Evolutionary conservation across 2,888 invertebrate species (phyloP).

Genomic region (Ormyrus thymus): DNA sequence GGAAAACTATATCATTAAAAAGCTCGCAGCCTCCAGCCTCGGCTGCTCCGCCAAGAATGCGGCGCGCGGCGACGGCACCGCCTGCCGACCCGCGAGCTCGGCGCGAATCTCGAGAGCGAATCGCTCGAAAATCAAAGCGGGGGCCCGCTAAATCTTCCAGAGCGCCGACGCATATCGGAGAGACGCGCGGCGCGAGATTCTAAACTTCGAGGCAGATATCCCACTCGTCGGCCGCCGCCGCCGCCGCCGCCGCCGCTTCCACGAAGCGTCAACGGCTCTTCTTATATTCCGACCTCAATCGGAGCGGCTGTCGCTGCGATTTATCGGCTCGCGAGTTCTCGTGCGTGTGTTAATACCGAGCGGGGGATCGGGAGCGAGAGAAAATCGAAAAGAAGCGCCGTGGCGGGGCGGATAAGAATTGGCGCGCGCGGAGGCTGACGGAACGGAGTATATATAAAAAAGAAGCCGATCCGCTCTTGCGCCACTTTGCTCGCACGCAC

Average conservation of each 20-base stretch:
- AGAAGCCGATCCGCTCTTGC: not conserved
- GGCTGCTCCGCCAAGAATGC: no score
- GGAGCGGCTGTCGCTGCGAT: conserved; percentile 40
- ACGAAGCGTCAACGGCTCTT: conserved; percentile 39
- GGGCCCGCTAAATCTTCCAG: not conserved
- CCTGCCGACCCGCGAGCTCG: no score
- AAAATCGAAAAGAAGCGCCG: no score
- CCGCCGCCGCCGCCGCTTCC: conserved; percentile 6
- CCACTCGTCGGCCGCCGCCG: not conserved
- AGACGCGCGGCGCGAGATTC: not conserved
- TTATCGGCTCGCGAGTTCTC: conserved; percentile 28
- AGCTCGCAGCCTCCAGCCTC: no score
- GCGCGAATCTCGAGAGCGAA: no score
- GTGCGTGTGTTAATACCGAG: not conserved
- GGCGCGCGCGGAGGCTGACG: not conserved
- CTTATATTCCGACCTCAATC: conserved; percentile 42
- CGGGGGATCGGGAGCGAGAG: not conserved
- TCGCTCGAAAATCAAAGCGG: no score
- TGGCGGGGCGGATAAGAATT: no score
- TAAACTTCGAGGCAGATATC: not conserved
- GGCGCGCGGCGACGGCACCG: no score
- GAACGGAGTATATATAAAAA: not conserved
- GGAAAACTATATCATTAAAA: no score
- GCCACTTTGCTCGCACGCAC: no score
- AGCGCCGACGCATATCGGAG: conserved; percentile 19